These are phyloP conservation scores for Oscheius sp. DNA, from an alignment of 2,888 invertebrate species.

Conservation along the genomic window DNA sequence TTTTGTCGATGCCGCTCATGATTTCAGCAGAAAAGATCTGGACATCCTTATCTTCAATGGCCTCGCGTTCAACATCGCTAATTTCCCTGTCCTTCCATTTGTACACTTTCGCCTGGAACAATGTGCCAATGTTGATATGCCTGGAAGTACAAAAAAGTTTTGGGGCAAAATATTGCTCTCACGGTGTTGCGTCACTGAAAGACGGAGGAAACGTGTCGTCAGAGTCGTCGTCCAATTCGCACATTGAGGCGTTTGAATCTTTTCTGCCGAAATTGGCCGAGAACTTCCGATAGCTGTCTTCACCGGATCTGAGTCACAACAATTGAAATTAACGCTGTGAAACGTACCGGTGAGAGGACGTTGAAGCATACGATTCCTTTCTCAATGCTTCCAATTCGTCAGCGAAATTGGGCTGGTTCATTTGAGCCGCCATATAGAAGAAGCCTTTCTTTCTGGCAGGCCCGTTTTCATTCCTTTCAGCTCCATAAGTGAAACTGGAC, in stretches of 20 bases:
- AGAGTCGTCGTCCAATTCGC: conserved; percentile 46
- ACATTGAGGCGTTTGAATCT: conserved; percentile 41
- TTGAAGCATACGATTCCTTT: conserved; percentile 63
- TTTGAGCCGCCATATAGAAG: conserved; percentile 47
- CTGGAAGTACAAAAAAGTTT: conserved; percentile 43
- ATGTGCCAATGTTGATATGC: conserved; percentile 54
- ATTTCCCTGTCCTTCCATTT: conserved; percentile 71
- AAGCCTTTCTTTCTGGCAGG: conserved; percentile 61
- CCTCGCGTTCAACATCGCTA: conserved; percentile 54
- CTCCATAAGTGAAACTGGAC: no score
- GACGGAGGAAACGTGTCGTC: conserved; percentile 37
- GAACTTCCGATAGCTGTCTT: conserved; percentile 26
- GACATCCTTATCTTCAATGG: conserved; percentile 68
- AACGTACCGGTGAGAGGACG: conserved; percentile 17
- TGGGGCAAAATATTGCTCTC: conserved; percentile 10
- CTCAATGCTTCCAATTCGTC: conserved; percentile 67
- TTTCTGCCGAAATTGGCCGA: conserved; percentile 24
- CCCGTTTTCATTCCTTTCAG: conserved; percentile 24
- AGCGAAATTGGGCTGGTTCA: conserved; percentile 44
- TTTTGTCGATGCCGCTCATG: conserved; percentile 60
- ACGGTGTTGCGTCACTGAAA: conserved; percentile 56
- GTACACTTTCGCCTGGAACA: conserved; percentile 69
- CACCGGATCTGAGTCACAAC: conserved; percentile 23
- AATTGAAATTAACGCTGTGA: not conserved
- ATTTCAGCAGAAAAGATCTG: conserved; percentile 61